phyloP scores from a whole-genome alignment of 2,113 vertebrate species.

The human region GRCh38 chrX:12703001-12703500 shows the following conservation, averaged over 20 bases:
- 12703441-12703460: not conserved
- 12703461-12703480: not conserved
- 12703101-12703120: not conserved
- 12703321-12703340: not conserved
- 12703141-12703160: not conserved
- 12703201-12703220: not conserved
- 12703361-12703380: not conserved
- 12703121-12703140: not conserved
- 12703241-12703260: not conserved
- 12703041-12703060: not conserved
- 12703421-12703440: not conserved
- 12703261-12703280: slow-evolving; percentile 3
- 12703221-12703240: not conserved
- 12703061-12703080: not conserved
- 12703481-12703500: not conserved
- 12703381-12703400: not conserved
- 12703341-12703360: not conserved
- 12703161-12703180: not conserved
- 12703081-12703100: not conserved
- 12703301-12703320: not conserved
- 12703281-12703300: not conserved
- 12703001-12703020: not conserved
- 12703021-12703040: not conserved
- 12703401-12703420: not conserved
- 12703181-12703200: not conserved